phyloP scores from a whole-genome alignment of 2,888 invertebrate species.

The Buathra laborator region DNA sequence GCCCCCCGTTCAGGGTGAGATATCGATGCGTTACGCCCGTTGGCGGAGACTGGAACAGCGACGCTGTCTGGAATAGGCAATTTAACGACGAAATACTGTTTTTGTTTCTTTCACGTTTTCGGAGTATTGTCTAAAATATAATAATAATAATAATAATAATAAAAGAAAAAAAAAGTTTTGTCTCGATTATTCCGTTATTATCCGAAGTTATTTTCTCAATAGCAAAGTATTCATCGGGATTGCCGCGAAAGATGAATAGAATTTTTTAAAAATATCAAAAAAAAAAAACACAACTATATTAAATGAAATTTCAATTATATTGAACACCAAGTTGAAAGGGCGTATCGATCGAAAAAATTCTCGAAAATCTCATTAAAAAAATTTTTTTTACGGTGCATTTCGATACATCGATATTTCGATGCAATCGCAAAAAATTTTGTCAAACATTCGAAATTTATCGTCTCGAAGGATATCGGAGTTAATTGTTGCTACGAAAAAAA shows the following conservation, averaged over 20 bases:
- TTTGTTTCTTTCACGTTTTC: not conserved
- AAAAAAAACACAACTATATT: not conserved
- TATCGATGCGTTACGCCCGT: not conserved
- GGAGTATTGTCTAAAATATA: not conserved
- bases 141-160: not conserved
- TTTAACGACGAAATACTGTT: not conserved
- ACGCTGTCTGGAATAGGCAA: constrained; percentile 1
- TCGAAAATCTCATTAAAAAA: not conserved
- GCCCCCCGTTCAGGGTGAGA: constrained; percentile 11
- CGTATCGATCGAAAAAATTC: not conserved
- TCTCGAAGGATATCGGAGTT: not conserved
- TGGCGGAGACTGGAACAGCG: constrained; percentile 3
- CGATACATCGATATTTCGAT: not conserved
- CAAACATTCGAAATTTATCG: not conserved
- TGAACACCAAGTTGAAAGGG: not conserved
- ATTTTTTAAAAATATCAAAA: not conserved
- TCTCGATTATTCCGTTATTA: not conserved
- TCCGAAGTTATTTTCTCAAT: not conserved
- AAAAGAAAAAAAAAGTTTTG: not conserved
- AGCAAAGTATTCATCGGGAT: not conserved
- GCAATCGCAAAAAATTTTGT: not conserved
- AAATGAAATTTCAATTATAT: not conserved
- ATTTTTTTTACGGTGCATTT: not conserved
- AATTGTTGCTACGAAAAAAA: not conserved
- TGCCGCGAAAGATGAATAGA: not conserved